phyloP scores from a whole-genome alignment of 2,888 invertebrate genomes.

The Phania funesta region DNA sequence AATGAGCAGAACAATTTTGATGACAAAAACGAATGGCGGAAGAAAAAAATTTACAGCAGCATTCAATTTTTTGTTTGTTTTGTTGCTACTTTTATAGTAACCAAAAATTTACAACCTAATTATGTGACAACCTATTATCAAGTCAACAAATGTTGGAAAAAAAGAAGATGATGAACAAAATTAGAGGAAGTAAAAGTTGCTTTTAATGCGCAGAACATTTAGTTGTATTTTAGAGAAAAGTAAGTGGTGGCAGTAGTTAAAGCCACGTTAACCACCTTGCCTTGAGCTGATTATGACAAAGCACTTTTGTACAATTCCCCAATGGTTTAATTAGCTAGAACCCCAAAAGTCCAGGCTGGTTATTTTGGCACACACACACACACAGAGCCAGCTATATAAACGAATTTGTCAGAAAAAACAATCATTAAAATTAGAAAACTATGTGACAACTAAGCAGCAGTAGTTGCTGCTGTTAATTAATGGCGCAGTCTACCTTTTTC shows the following conservation, averaged over 20 bases:
- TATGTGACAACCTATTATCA: slow-evolving; percentile 79
- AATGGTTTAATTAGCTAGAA: slow-evolving; percentile 78
- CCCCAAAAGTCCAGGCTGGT: slow-evolving; percentile 71
- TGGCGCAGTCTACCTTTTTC: slow-evolving; percentile 23
- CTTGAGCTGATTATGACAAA: slow-evolving; percentile 78
- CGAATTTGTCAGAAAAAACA: neutral
- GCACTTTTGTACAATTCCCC: slow-evolving; percentile 74
- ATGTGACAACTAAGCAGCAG: slow-evolving; percentile 11
- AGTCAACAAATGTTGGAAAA: slow-evolving; percentile 74
- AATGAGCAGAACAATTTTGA: slow-evolving; percentile 1
- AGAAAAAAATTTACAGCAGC: slow-evolving; percentile 25
- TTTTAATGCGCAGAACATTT: slow-evolving; percentile 64
- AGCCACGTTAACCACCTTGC: slow-evolving; percentile 71
- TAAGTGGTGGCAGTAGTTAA: slow-evolving; percentile 48
- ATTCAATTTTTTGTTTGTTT: slow-evolving; percentile 23
- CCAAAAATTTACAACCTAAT: slow-evolving; percentile 74
- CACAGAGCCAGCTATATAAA: neutral
- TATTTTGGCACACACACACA: neutral
- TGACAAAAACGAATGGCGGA: slow-evolving; percentile 29
- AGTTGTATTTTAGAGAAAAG: slow-evolving; percentile 31
- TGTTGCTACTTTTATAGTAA: slow-evolving; percentile 41
- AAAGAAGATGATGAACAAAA: slow-evolving; percentile 24
- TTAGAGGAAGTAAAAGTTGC: slow-evolving; percentile 70
- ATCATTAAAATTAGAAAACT: slow-evolving; percentile 46
- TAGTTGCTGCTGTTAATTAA: slow-evolving; percentile 12